Base-by-base conservation (phyloP, 1,140 invertebrate species). In the Apolygus lucorum region DNA sequence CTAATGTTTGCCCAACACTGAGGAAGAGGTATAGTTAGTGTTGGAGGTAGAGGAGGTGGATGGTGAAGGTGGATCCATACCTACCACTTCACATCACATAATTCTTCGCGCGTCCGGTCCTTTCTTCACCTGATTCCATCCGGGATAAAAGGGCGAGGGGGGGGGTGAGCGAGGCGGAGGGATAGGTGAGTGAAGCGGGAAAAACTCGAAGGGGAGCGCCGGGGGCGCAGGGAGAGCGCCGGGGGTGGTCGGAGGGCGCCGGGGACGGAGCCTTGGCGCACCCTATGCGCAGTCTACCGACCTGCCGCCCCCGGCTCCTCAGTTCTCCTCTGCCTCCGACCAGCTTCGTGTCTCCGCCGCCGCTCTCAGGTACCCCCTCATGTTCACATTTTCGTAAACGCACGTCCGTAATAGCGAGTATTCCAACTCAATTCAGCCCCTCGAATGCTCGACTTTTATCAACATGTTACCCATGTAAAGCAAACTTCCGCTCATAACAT, bases 21-120 rank as follows among this genome's bases (percentile, higher is more conserved):
- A 59, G 22, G 22, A 27, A 68, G 54, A 62, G 68, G 62, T 42
- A 68, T 49, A 59, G 68, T 62, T 49, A 29, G 68, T 27, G 68
- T 28, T 49, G 21, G 68, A 29, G 68, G 62, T 11, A 69, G 54
- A 63, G 68, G 28, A 28, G 63, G 54, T 28, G 68, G 54, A 14
- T 21, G 52, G 54, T 21, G 28, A 25, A 68, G 52, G n/a, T n/a
- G n/a, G n/a, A n/a, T n/a, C n/a, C n/a, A n/a, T n/a, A n/a, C n/a
- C n/a, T n/a, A n/a, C n/a, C 27, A 21, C 13, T 27, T 64, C 8
- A 25, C 63, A 14, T 26, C 8, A 49, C 34, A 49, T 49, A 49
- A 49, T 49, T 64, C 63, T 25, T 26, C 24, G 63, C 1, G 24
- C 28, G 24, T 24, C 25, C 34, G 34, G 34, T 11, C 34, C 17